Conservation (phyloP, 2,888 invertebrate genomes). For the Cephus nigrinus region DNA sequence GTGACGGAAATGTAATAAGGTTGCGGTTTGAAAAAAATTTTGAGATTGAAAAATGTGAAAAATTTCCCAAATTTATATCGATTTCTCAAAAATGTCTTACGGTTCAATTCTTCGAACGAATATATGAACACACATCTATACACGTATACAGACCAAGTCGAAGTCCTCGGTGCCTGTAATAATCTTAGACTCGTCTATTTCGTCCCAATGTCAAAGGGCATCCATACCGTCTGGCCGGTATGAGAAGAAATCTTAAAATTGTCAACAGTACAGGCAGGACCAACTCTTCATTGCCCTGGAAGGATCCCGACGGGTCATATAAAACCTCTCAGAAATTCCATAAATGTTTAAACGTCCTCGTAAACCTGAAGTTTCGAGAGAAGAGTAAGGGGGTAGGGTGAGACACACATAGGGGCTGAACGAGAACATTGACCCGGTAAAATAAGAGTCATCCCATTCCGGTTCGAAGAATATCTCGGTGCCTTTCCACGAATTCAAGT, state of each 20-base stretch:
- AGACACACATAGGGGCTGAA: background rate
- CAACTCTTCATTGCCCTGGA: constrained; percentile 21
- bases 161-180: background rate
- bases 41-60: too few species aligned
- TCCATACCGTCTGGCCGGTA: constrained; percentile 42
- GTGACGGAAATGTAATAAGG: background rate
- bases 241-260: constrained; percentile 22
- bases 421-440: constrained; percentile 6
- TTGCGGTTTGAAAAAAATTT: background rate
- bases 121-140: too few species aligned
- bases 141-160: too few species aligned
- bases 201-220: constrained; percentile 10
- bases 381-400: background rate
- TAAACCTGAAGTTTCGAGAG: constrained; percentile 41
- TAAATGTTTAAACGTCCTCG: constrained; percentile 50
- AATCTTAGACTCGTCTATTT: background rate
- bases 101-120: fast-evolving
- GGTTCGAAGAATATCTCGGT: background rate
- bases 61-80: too few species aligned
- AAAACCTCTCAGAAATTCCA: constrained; percentile 53
- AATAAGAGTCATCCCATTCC: background rate
- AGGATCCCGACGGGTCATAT: constrained; percentile 20
- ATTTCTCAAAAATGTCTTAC: background rate
- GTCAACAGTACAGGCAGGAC: background rate
- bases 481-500: background rate